Evolutionary conservation across 2,888 invertebrate genomes (phyloP), one percentile per base, ranked within the genome.

Genomic region (Apotomis betuletana): DNA sequence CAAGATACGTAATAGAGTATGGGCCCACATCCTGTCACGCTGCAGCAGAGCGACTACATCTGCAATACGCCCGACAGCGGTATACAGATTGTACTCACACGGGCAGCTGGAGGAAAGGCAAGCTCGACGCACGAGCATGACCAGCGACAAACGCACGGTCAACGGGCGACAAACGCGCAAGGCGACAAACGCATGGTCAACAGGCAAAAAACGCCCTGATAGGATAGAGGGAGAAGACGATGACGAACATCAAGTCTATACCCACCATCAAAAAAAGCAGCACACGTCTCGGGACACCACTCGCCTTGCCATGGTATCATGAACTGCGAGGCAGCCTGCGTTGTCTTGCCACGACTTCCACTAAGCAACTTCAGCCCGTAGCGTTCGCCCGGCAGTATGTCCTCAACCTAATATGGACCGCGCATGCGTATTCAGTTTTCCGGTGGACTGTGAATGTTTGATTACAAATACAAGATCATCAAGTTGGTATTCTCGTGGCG

Each of bases 301-400:
- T 74, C 74, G 46, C 74, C 75, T 10, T 63, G 67, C 76, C 76
- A 75, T 5, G 71, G 73, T 64, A 76, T 73, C 76, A 77, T 75
- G 52, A 69, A 75, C 61, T 75, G 69, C 9, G 74, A 71, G 1
- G 70, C 75, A 4, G 75, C 74, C 27, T 74, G 69, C 3, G 75
- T 74, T 1, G 55, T 70, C 52, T 75, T 73, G 36, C 75, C 75
- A 27, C 65, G 60, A 10, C 49, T 46, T 0, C 74, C 74, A 15
- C 60, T 36, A 5, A 75, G 52, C 12, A 75, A 57, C 9, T 49
- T 51, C 13, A 75, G 59, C 44, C 69, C 75, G 67, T 74, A n/a
- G n/a, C n/a, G n/a, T n/a, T n/a, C n/a, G n/a, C n/a, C 74, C 10
- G 69, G 74, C 74, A 75, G 44, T 3, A 61, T 49, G 5, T 72